These are phyloP conservation scores for Rhadinocentrus ornatus DNA, from an alignment of 2,797 vertebrate genomes.

Conservation along the genomic window DNA sequence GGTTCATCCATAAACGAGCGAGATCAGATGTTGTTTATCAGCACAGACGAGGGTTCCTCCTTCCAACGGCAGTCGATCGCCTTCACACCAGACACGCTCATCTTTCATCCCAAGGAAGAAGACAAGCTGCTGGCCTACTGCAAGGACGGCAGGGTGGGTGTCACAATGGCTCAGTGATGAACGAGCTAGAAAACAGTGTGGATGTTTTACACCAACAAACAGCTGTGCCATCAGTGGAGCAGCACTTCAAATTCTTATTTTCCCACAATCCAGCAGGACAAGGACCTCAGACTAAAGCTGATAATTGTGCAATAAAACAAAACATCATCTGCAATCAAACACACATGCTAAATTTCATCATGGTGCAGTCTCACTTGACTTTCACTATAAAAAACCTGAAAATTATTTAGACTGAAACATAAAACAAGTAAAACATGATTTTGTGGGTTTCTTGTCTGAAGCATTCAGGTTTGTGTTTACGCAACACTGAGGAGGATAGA, in stretches of 20 bases:
- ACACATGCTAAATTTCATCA: no score
- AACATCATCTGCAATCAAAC: not conserved
- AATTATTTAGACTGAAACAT: no score
- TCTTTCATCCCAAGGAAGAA: conserved; percentile 95
- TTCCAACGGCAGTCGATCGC: conserved; percentile 90
- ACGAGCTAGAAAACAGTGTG: not conserved
- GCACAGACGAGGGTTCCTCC: conserved; percentile 91
- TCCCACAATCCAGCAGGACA: conserved; percentile 11
- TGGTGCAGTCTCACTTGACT: no score
- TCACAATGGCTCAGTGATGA: not conserved
- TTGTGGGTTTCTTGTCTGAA: no score
- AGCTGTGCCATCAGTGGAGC: conserved; percentile 9
- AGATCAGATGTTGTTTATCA: conserved; percentile 94
- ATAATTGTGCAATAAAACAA: not conserved
- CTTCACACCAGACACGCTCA: conserved; percentile 90
- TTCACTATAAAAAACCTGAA: no score
- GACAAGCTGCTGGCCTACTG: conserved; percentile 94
- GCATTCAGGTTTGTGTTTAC: no score
- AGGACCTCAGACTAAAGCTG: conserved; percentile 13
- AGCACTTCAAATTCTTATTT: conserved; percentile 31
- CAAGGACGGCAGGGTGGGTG: conserved; percentile 89
- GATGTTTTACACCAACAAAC: conserved; percentile 14
- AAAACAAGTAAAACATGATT: no score
- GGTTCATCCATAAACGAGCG: conserved; percentile 91
- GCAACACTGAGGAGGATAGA: no score